Evolutionary conservation across 2,888 invertebrate genomes (phyloP).

Genomic region (Aporophyla nigra): DNA sequence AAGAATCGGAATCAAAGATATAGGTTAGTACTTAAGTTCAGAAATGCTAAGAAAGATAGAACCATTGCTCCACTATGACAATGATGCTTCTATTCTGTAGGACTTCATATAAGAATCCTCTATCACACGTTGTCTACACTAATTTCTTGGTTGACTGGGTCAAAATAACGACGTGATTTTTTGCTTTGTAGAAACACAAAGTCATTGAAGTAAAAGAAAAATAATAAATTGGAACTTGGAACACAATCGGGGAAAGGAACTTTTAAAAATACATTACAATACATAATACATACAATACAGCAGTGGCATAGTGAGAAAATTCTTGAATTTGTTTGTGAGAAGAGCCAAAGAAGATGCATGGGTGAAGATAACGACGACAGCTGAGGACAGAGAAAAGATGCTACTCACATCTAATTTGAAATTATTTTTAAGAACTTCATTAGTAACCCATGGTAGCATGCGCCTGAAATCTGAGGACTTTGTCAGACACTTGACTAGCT

Average conservation of each 20-base stretch:
- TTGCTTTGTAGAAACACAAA: constrained; percentile 29
- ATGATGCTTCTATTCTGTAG: background rate
- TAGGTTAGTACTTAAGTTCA: background rate
- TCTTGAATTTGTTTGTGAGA: background rate
- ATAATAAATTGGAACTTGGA: constrained; percentile 32
- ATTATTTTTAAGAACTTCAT: background rate
- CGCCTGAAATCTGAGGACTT: background rate
- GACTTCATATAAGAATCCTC: constrained; percentile 28
- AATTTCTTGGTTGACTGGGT: constrained; percentile 45
- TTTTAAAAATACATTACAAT: background rate
- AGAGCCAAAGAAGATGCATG: background rate
- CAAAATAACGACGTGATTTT: constrained; percentile 53
- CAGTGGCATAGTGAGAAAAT: background rate
- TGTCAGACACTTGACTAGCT: background rate
- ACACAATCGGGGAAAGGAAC: constrained; percentile 1
- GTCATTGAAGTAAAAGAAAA: constrained; percentile 34
- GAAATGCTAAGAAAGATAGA: background rate
- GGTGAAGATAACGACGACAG: background rate
- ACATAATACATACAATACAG: background rate
- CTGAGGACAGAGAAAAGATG: background rate
- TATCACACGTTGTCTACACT: constrained; percentile 15
- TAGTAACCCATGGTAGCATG: background rate
- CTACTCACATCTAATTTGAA: background rate
- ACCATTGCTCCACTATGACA: background rate
- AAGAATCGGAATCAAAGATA: background rate